Evolutionary conservation across 2,113 vertebrate species (phyloP).

Genomic region (Gobio gobio): DNA sequence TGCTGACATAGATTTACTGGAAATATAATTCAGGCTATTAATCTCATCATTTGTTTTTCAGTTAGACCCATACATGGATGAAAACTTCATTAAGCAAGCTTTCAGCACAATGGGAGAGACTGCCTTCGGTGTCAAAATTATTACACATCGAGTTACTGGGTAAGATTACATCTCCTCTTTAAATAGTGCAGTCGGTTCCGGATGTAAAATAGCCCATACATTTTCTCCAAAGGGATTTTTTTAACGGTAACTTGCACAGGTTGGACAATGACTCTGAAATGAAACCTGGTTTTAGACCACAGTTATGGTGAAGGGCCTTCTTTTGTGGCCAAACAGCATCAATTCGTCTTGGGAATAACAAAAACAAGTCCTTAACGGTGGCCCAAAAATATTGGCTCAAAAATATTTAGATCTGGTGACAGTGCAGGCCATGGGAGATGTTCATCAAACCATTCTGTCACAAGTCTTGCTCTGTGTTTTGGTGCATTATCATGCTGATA

Average conservation of each 20-base stretch:
- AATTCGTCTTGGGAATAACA: too few relatives aligned
- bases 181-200: not conserved
- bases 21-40: not conserved
- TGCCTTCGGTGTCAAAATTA: constrained; percentile 80
- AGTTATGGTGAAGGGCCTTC: too few relatives aligned
- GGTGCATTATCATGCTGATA: too few relatives aligned
- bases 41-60: constrained; percentile 55
- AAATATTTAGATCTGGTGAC: too few relatives aligned
- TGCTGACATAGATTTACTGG: not conserved
- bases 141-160: constrained; percentile 81
- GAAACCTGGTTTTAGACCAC: too few relatives aligned
- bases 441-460: too few relatives aligned
- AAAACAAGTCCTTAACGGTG: too few relatives aligned
- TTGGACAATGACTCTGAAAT: too few relatives aligned
- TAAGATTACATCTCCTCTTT: constrained; percentile 49
- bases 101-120: constrained; percentile 82
- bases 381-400: too few relatives aligned
- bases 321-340: too few relatives aligned
- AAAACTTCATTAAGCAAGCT: constrained; percentile 81
- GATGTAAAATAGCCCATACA: not conserved
- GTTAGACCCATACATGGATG: constrained; percentile 84
- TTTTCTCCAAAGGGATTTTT: not conserved
- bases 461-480: too few relatives aligned
- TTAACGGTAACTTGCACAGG: not conserved
- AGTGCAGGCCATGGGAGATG: too few relatives aligned